A percentile compares a stretch with the other conserved stretches of the same genome.
These are phyloP conservation scores for Hemitrygon akajei DNA, from an alignment of 2,797 vertebrate genomes.

Conservation along the genomic window DNA sequence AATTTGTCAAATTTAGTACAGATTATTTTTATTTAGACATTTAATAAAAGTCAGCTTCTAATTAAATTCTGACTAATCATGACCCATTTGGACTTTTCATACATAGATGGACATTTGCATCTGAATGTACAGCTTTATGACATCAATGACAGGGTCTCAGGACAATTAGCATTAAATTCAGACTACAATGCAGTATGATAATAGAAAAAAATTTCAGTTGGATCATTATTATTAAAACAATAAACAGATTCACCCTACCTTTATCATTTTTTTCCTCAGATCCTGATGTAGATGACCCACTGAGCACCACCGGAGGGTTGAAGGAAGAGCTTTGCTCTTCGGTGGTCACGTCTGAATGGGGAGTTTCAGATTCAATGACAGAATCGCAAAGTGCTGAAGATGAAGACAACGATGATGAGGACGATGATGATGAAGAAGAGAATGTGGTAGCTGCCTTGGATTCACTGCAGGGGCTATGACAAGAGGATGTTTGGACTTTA, in stretches of 20 bases:
- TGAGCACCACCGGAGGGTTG: slow-evolving; percentile 79
- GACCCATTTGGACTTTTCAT: background rate
- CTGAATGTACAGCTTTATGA: background rate
- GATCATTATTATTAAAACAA: background rate
- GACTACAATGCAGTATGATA: background rate
- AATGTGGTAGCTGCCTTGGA: slow-evolving; percentile 83
- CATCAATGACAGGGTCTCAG: background rate
- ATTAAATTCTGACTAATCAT: background rate
- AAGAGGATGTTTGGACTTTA: background rate
- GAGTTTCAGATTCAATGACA: slow-evolving; percentile 88
- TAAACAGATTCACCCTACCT: slow-evolving; percentile 58
- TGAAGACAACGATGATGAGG: slow-evolving; percentile 78
- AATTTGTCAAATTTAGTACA: background rate
- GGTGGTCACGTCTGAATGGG: slow-evolving; percentile 72
- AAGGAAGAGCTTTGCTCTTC: slow-evolving; percentile 82
- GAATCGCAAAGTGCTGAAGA: slow-evolving; percentile 94
- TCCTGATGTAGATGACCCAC: slow-evolving; percentile 77
- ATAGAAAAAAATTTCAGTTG: background rate
- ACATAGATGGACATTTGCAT: background rate
- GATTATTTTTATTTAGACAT: background rate
- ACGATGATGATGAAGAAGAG: slow-evolving; percentile 70
- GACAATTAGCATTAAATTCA: background rate
- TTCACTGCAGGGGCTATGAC: slow-evolving; percentile 72
- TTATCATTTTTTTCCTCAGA: slow-evolving; percentile 90
- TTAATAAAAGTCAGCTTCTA: background rate